Evolutionary conservation across 2,888 invertebrate genomes (phyloP), one percentile per base, ranked within the genome.

Genomic region (Actias luna): DNA sequence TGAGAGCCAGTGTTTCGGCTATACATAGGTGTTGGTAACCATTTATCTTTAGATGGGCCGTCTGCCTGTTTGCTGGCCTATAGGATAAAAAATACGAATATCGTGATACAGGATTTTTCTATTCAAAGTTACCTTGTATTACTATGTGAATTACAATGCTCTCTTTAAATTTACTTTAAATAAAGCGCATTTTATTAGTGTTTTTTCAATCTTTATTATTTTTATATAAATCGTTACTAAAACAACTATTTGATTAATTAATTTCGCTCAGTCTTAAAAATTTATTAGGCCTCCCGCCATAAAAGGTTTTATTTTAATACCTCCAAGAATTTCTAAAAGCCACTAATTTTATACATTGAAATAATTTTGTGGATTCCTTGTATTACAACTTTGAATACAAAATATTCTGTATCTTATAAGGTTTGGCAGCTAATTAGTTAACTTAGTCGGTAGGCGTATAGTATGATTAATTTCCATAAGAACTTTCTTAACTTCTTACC

Each of bases 361-460:
- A n/a, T 55, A 2, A 55, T 55, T 29, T 29, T 55, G 29, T 29
- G 29, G 29, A 16, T 55, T 29, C 8, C 2, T 55, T 62, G 33
- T 61, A 62, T 1, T 18, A 42, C 42, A 46, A 4, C 46, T 50
- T 29, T 55, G 39, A 61, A 36, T 61, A 61, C 36, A 25, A 50
- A 14, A 50, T 50, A 50, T 25, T 50, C 12, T 12, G 46, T 50
- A 12, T 3, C 46, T 22, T 50, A 12, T 50, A 50, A 50, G 10
- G 3, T 25, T 12, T 25, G 2, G 25, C 10, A 50, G 10, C 4
- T 50, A 25, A 3, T 50, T 10, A 3, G 2, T 10, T 46, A 2
- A 2, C 25, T 50, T 50, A 25, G 25, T 10, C 12, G 8, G 2
- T 25, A 50, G 46, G 46, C 12, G 46, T 12, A 10, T 50, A 12